Evolutionary conservation across 2,888 invertebrate species (phyloP), one percentile per base, ranked within the genome.

Genomic region (Kuschelorhynchus macadamiae): DNA sequence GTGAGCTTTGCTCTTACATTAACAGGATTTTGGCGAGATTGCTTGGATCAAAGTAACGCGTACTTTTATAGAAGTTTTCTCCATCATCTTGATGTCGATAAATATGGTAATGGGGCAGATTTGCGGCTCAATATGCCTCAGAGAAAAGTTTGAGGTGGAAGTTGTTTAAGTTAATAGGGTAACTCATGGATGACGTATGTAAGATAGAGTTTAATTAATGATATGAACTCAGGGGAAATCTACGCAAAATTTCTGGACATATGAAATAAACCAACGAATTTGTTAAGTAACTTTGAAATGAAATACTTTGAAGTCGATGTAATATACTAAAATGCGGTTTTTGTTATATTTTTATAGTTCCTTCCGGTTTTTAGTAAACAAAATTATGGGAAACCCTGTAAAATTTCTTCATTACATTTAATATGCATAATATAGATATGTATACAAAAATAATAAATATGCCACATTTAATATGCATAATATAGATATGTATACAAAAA

Each of bases 101-200:
- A 78, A 79, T 80, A 80, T 80, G 80, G 76, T 78, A 79, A 80
- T 79, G 77, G 78, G 75, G 75, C n/a, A 77, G 75, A 75, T 77
- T 67, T 71, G 70, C 67, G 71, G 71, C 71, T 72, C 76, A 56
- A 50, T 65, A 57, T 50, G 47, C 65, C 74, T 73, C 70, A 71
- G 73, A 71, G 71, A 71, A 77, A 75, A 75, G 76, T 74, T 74
- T 71, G 5, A n/a, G 73, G 72, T 73, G 68, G 77, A 76, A 78
- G 74, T 76, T 79, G 77, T 78, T 78, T 77, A 78, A 76, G 77
- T 78, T 78, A 77, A 77, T 77, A 76, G 76, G 57, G 42, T 70
- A 66, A 61, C 36, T 41, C 21, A 25, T 53, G 44, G 50, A 53
- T 62, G 56, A 60, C 20, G 32, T 57, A 62, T 49, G 62, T 62